phyloP scores from a whole-genome alignment of 2,797 vertebrate species.

The Hippoglossus hippoglossus region DNA sequence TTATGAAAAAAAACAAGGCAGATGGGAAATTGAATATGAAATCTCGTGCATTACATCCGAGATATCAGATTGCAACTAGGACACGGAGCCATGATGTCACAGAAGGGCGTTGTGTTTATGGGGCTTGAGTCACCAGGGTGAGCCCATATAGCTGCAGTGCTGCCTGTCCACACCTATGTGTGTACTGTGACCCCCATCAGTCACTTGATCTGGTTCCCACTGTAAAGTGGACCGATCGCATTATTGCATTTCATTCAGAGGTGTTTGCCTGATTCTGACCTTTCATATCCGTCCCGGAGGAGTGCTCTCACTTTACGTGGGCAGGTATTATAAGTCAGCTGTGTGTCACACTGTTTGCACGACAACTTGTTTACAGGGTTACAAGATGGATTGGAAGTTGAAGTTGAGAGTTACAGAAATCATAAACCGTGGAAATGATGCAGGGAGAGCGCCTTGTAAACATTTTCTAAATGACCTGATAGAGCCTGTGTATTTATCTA shows the following conservation, averaged over 20 bases:
- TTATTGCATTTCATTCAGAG: conserved; percentile 34
- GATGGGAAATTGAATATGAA: conserved; percentile 8
- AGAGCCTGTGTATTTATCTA: conserved; percentile 38
- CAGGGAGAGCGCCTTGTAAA: conserved; percentile 9
- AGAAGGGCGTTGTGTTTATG: conserved; percentile 41
- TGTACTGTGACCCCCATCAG: conserved; percentile 65
- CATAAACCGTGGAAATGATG: conserved; percentile 7
- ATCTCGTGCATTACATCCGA: not conserved
- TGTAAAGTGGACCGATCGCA: conserved; percentile 36
- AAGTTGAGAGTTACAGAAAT: conserved; percentile 16
- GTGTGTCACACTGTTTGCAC: conserved; percentile 21
- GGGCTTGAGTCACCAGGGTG: conserved; percentile 49
- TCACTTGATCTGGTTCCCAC: conserved; percentile 51
- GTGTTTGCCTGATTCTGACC: conserved; percentile 36
- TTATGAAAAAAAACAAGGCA: not conserved
- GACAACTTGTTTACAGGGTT: conserved; percentile 38
- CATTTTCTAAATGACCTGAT: conserved; percentile 25
- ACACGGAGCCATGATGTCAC: conserved; percentile 31
- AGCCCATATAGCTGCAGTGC: conserved; percentile 21
- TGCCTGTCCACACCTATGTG: conserved; percentile 48
- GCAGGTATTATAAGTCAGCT: conserved; percentile 15
- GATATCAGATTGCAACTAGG: conserved; percentile 33
- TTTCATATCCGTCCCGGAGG: conserved; percentile 46
- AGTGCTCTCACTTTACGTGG: conserved; percentile 30
- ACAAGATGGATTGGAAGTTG: conserved; percentile 20